phyloP scores from a whole-genome alignment of 2,888 invertebrate species.

The Thymelicus lineola region DNA sequence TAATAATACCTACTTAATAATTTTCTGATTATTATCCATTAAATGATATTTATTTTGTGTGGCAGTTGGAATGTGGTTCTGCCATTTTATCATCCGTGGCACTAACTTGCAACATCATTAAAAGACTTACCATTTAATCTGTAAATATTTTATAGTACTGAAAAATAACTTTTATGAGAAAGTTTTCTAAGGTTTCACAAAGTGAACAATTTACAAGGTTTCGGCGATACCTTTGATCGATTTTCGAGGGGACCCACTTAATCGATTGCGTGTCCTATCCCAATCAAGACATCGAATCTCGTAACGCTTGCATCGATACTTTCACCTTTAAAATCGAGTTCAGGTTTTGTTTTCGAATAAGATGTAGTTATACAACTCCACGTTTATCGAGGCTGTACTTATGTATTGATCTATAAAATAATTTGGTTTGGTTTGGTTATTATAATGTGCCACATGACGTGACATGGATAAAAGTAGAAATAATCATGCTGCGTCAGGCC shows the following conservation, averaged over 20 bases:
- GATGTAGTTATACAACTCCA: constrained; percentile 70
- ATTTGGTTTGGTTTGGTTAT: too few species aligned
- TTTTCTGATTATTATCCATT: too few species aligned
- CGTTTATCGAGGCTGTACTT: constrained; percentile 12
- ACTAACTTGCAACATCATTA: too few species aligned
- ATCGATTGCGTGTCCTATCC: constrained; percentile 68
- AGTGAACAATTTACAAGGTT: constrained; percentile 3
- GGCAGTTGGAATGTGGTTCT: too few species aligned
- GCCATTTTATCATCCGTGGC: too few species aligned
- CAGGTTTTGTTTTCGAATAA: constrained; percentile 57
- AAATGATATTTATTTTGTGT: too few species aligned
- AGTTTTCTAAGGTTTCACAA: neutral
- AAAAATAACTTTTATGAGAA: neutral
- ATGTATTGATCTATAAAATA: neutral
- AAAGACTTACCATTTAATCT: too few species aligned
- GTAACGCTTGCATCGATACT: constrained; percentile 69
- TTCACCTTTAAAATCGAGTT: constrained; percentile 73
- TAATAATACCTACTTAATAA: too few species aligned
- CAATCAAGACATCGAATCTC: constrained; percentile 55
- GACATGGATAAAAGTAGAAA: too few species aligned
- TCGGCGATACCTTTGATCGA: constrained; percentile 18
- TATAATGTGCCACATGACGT: too few species aligned
- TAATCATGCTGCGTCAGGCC: too few species aligned
- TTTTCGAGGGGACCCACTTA: constrained; percentile 33
- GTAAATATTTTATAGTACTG: too few species aligned